Percentiles rank a stretch among this genome's conserved stretches.
phyloP scores from a whole-genome alignment of 2,113 vertebrate species.

The Proterorhinus semilunaris region DNA sequence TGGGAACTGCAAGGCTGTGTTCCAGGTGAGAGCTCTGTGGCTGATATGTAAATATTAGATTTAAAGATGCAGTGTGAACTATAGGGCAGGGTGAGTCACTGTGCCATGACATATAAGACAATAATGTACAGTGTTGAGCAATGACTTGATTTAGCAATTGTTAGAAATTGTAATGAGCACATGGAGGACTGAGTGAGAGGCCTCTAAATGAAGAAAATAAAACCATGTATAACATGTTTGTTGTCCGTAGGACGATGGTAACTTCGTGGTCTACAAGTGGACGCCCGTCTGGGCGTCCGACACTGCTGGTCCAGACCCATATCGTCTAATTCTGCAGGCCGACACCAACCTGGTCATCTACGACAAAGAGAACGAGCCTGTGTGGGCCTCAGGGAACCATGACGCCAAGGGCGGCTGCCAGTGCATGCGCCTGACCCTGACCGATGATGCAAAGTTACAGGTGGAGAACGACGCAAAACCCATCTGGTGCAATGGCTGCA shows the following conservation, averaged over 20 bases:
- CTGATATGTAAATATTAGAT: too few species aligned
- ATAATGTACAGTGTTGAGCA: too few species aligned
- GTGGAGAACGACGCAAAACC: accelerated
- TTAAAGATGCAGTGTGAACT: too few species aligned
- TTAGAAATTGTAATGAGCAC: too few species aligned
- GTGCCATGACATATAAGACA: too few species aligned
- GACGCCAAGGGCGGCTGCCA: accelerated
- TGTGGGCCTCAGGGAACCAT: not conserved
- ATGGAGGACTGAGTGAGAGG: too few species aligned
- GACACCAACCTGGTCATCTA: not conserved
- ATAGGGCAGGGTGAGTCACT: too few species aligned
- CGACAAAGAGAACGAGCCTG: accelerated
- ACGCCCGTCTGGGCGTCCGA: not conserved
- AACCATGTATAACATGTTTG: too few species aligned
- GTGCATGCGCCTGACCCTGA: not conserved
- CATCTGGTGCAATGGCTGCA: not conserved
- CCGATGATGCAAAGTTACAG: not conserved
- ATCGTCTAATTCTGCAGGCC: not conserved
- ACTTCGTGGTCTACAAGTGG: not conserved
- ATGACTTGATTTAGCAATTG: too few species aligned
- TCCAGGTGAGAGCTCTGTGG: not conserved
- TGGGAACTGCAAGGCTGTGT: not conserved
- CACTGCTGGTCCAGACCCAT: not conserved
- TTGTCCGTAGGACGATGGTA: not conserved
- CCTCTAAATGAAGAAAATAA: too few species aligned